These are phyloP conservation scores for Eupeodes luniger DNA, from an alignment of 2,888 invertebrate genomes.

Conservation along the genomic window DNA sequence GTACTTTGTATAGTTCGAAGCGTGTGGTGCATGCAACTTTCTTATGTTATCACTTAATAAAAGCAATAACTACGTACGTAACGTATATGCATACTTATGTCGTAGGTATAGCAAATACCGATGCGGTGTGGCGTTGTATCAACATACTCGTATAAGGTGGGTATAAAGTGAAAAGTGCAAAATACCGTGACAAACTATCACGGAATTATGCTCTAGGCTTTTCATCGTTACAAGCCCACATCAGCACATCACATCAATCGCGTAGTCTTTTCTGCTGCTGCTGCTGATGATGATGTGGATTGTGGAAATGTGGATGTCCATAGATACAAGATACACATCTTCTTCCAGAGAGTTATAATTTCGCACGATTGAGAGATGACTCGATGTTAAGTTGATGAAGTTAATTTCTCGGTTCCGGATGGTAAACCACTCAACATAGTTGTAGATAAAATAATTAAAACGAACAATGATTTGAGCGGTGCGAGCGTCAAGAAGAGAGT, in stretches of 20 bases:
- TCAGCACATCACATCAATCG: background rate
- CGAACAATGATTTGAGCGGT: slow-evolving; percentile 23
- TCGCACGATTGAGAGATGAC: slow-evolving; percentile 69
- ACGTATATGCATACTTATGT: background rate
- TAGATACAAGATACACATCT: slow-evolving; percentile 31
- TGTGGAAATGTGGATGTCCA: slow-evolving; percentile 13
- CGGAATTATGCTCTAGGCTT: slow-evolving; percentile 40
- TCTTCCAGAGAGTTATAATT: slow-evolving; percentile 46
- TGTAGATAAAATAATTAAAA: slow-evolving; percentile 57
- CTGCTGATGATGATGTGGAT: slow-evolving; percentile 3
- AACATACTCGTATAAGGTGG: too few species aligned
- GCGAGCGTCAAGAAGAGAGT: background rate
- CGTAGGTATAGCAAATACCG: slow-evolving; percentile 6
- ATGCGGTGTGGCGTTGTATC: too few species aligned
- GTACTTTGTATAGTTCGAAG: slow-evolving; percentile 51
- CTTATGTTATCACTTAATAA: slow-evolving; percentile 75
- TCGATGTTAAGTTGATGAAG: slow-evolving; percentile 60
- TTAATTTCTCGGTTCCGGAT: slow-evolving; percentile 68
- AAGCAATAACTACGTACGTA: slow-evolving; percentile 1
- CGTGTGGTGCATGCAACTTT: slow-evolving; percentile 61
- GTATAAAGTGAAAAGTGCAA: slow-evolving; percentile 54
- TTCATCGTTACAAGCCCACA: slow-evolving; percentile 19
- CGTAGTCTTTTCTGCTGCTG: background rate
- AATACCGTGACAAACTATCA: slow-evolving; percentile 65
- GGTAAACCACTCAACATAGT: slow-evolving; percentile 60